Evolutionary conservation across 2,797 vertebrate genomes (phyloP), one percentile per base, ranked within the genome.

Genomic region (Pterois miles): DNA sequence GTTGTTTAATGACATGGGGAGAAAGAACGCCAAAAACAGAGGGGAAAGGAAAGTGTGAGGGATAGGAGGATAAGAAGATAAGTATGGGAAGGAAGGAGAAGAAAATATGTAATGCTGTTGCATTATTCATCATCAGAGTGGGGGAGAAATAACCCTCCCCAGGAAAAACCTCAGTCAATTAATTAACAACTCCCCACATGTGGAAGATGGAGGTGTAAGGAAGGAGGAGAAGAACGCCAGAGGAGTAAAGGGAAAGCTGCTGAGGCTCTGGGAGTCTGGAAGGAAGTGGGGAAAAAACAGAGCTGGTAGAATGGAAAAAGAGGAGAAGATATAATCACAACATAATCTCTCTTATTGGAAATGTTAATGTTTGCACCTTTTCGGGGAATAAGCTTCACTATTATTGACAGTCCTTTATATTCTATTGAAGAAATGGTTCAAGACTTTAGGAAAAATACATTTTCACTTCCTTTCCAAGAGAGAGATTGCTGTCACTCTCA

Each of bases 91-190:
- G 36, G 16, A 38, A 43, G 22, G 36, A 57, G 20, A 1, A 20
- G 9, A 4, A 31, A 36, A 23, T 2, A 34, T 65, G 63, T 7
- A n/a, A 8, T 48, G 36, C 38, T 29, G 53, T 65, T 79, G 31
- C 77, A 81, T 80, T 67, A 71, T 75, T 75, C 65, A 74, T 67
- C 25, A 29, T 56, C 22, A 64, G 22, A 33, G 40, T 34, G 22
- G 34, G 34, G 33, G 36, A 59, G 56, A 43, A 72, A 74, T 14
- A 82, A 50, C 11, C 38, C 75, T 82, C 71, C 27, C 27, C 14
- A 33, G 69, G 56, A 82, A 84, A 80, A 75, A 56, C 74, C 65
- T 56, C 34, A 77, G 80, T 79, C 83, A 88, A 78, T 91, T 88
- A 90, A 89, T 87, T 88, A 90, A 36, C 76, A 71, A 46, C 78